These are phyloP conservation scores for Andrena bicolor DNA, from an alignment of 2,888 invertebrate genomes.

Conservation along the genomic window DNA sequence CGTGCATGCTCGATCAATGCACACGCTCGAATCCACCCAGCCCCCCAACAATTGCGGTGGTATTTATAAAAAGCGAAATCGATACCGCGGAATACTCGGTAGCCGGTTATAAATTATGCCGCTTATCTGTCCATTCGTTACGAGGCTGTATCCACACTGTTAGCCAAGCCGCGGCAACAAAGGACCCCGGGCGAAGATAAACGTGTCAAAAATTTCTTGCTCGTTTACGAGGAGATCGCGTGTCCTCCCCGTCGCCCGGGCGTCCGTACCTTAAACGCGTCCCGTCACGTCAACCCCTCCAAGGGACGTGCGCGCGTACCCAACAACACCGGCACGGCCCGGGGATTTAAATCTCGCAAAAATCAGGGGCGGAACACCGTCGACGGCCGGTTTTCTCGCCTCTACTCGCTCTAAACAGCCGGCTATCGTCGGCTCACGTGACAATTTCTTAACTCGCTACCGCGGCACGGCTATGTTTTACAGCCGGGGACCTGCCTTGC, in stretches of 20 bases:
- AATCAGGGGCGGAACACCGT: slow-evolving; percentile 55
- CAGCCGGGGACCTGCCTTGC: slow-evolving; percentile 28
- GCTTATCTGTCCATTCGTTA: slow-evolving; percentile 55
- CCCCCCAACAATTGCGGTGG: slow-evolving; percentile 4
- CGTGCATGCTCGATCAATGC: slow-evolving; percentile 10
- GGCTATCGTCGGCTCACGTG: slow-evolving; percentile 63
- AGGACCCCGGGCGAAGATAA: slow-evolving; percentile 54
- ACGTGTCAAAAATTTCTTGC: slow-evolving; percentile 70
- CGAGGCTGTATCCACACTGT: slow-evolving; percentile 30
- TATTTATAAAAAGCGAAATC: slow-evolving; percentile 45
- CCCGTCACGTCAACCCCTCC: slow-evolving; percentile 61
- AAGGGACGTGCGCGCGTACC: slow-evolving; percentile 28
- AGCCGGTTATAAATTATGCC: slow-evolving; percentile 58
- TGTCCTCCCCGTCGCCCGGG: slow-evolving; percentile 34
- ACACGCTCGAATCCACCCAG: slow-evolving; percentile 11
- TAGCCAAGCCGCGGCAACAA: slow-evolving; percentile 28
- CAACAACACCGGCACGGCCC: not conserved
- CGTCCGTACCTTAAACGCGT: slow-evolving; percentile 54
- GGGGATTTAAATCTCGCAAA: slow-evolving; percentile 64
- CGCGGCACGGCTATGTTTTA: slow-evolving; percentile 59
- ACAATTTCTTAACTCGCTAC: slow-evolving; percentile 71
- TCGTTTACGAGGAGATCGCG: slow-evolving; percentile 69
- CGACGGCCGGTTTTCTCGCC: slow-evolving; percentile 39
- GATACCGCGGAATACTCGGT: slow-evolving; percentile 50
- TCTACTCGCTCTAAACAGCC: slow-evolving; percentile 15